Conservation (phyloP, 2,797 vertebrate species). For the Sus cebifrons region DNA sequence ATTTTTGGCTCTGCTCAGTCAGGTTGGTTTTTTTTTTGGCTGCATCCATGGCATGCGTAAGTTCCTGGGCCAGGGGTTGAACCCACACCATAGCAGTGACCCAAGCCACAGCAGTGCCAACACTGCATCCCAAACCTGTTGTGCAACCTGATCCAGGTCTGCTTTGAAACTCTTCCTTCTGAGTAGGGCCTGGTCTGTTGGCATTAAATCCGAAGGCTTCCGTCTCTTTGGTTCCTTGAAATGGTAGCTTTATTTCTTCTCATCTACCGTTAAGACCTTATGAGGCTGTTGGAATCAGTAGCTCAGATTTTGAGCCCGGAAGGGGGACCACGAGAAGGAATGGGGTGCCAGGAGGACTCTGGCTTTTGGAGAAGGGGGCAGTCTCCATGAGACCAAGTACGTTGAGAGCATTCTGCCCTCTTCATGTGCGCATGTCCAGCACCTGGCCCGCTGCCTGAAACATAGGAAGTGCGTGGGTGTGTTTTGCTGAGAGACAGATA, state of each 20-base stretch:
- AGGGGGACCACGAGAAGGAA: background rate
- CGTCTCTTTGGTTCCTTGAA: background rate
- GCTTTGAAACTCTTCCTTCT: slow-evolving; percentile 32
- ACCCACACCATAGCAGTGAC: no score
- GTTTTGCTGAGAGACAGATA: background rate
- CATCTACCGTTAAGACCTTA: background rate
- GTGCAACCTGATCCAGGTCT: background rate
- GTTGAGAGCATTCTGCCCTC: background rate
- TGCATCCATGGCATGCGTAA: no score
- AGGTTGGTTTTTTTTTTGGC: background rate
- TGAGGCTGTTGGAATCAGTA: background rate
- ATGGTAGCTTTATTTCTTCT: background rate
- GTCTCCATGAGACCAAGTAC: background rate
- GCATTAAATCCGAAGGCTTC: background rate
- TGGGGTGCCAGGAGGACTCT: background rate
- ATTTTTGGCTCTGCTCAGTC: background rate
- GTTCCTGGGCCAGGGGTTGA: no score
- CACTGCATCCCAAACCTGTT: no score
- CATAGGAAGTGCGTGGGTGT: background rate
- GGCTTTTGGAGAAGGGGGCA: background rate
- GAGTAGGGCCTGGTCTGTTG: background rate
- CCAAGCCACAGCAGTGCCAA: no score
- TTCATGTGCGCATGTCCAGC: background rate
- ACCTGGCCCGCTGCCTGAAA: background rate
- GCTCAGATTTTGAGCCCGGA: background rate